Conservation (phyloP, 2,888 invertebrate species). For the Entomobrya multifasciata region DNA sequence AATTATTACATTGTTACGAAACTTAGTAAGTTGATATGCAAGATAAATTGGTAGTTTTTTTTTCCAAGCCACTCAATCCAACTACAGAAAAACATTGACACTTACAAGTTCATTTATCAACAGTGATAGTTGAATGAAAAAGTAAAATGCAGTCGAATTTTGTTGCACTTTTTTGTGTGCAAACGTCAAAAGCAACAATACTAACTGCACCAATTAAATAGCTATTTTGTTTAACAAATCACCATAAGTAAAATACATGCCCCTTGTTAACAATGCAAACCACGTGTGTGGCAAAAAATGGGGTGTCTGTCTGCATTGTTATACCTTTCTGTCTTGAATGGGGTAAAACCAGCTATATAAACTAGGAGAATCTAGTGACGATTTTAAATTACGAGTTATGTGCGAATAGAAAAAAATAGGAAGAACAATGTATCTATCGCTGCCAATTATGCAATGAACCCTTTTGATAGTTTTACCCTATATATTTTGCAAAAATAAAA, state of each 20-base stretch:
- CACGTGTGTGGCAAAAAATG: not conserved
- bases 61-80: constrained; percentile 4
- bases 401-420: constrained; percentile 26
- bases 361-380: constrained; percentile 19
- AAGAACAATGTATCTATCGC: constrained; percentile 1
- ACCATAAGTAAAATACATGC: not conserved
- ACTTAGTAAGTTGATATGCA: not conserved
- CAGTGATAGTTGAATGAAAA: not conserved
- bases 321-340: not conserved
- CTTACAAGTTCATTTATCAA: constrained; percentile 35
- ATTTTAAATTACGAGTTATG: not conserved
- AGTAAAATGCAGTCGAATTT: not conserved
- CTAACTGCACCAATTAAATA: not conserved
- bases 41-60: constrained; percentile 7
- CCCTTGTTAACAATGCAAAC: too few species aligned
- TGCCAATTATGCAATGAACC: constrained; percentile 18
- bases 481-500: constrained; percentile 16
- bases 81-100: not conserved
- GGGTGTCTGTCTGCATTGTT: too few species aligned
- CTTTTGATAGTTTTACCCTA: constrained; percentile 10
- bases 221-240: not conserved
- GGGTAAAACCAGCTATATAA: not conserved
- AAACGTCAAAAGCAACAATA: not conserved
- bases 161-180: not conserved
- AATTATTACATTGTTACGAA: constrained; percentile 10